Conservation (phyloP, 2,888 invertebrate species). For the Scelioninae gen. 2 region DNA sequence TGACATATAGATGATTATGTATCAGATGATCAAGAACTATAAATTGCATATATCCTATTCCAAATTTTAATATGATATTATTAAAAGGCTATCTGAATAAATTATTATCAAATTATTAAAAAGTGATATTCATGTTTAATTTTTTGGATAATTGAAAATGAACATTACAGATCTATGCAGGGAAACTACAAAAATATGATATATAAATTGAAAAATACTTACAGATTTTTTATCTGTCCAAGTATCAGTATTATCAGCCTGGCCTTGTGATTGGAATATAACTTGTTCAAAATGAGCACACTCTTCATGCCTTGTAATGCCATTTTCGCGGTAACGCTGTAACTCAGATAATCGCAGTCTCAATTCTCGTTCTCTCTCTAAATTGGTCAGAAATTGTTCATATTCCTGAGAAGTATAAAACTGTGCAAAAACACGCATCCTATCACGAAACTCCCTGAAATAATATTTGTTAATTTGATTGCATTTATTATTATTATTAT, state of each 20-base stretch:
- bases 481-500: too few species aligned
- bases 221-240: slow-evolving; percentile 82
- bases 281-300: slow-evolving; percentile 90
- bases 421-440: slow-evolving; percentile 90
- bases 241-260: slow-evolving; percentile 77
- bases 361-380: slow-evolving; percentile 90
- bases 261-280: slow-evolving; percentile 81
- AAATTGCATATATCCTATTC: slow-evolving; percentile 1
- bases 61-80: too few species aligned
- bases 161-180: slow-evolving; percentile 20
- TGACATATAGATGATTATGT: slow-evolving; percentile 19
- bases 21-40: slow-evolving; percentile 1
- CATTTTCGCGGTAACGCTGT: slow-evolving; percentile 89
- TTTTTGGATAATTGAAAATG: slow-evolving; percentile 8
- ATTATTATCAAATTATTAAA: neutral
- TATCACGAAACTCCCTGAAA: slow-evolving; percentile 86
- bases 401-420: slow-evolving; percentile 92
- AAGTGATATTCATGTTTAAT: slow-evolving; percentile 1
- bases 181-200: slow-evolving; percentile 21
- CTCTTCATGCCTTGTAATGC: slow-evolving; percentile 88
- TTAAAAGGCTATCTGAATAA: too few species aligned
- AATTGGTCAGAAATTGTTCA: slow-evolving; percentile 84
- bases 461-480: slow-evolving; percentile 11
- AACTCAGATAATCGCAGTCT: slow-evolving; percentile 89
- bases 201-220: slow-evolving; percentile 71